Percentiles rank a stretch among this genome's conserved stretches.
These are phyloP conservation scores for Coturnix japonica DNA, from an alignment of 2,113 vertebrate species.

Conservation along the genomic window DNA sequence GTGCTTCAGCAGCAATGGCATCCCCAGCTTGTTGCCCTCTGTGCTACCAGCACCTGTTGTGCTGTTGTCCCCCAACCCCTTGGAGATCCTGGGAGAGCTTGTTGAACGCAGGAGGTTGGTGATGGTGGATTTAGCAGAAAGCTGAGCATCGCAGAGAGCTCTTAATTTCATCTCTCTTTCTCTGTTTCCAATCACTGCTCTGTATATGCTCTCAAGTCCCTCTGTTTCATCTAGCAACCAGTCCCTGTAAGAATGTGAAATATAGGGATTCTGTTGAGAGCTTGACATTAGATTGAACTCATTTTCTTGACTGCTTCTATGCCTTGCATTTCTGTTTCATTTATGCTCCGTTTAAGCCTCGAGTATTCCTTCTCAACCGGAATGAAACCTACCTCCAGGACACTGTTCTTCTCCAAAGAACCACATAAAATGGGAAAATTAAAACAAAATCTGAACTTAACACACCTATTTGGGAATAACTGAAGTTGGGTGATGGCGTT, in stretches of 20 bases:
- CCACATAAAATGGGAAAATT: background rate
- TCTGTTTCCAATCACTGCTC: background rate
- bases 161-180: conserved; percentile 42
- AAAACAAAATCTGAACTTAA: background rate
- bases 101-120: conserved; percentile 9
- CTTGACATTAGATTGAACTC: background rate
- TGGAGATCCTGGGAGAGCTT: conserved; percentile 42
- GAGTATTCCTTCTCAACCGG: conserved; percentile 70
- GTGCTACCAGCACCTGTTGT: background rate
- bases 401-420: background rate
- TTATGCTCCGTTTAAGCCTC: conserved; percentile 55
- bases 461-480: background rate
- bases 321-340: background rate
- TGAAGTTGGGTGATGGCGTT: background rate
- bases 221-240: conserved; percentile 45
- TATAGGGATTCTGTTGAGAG: background rate
- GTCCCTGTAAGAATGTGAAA: background rate
- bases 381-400: conserved; percentile 61
- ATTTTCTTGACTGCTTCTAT: background rate
- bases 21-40: conserved; percentile 25
- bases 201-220: conserved; percentile 13
- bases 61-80: background rate
- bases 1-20: conserved; percentile 24
- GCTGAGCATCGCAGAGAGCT: conserved; percentile 14
- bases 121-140: conserved; percentile 20